Evolutionary conservation across 2,797 vertebrate species (phyloP), one percentile per base, ranked within the genome.

Genomic region (Harpagifer antarcticus): DNA sequence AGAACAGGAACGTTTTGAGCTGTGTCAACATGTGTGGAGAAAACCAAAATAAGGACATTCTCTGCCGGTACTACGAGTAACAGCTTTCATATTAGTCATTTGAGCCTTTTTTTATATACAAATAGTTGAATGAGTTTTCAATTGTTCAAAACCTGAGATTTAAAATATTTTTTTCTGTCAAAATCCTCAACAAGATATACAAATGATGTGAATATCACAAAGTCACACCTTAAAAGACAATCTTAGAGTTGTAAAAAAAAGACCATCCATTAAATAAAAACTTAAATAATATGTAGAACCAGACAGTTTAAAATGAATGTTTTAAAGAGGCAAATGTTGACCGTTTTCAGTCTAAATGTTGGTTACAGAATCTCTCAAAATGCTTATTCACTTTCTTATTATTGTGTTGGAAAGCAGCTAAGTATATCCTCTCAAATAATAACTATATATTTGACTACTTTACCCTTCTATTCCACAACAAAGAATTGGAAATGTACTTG

Each of bases 1-100:
- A 33, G 40, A 71, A 27, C 42, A 48, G 45, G n/a, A 49, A 73
- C 45, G 52, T 6, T 61, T 60, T 27, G n/a, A 37, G 42, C 33
- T 13, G 7, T 27, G 27, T 27, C 27, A 27, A 27, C 27, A 27
- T 27, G 27, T 27, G 4, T 27, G 27, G 27, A 27, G 4, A 27
- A 27, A 27, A 27, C 4, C 27, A 27, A 27, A 27, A 27, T 27
- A 27, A 27, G 27, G 27, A 27, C 27, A 5, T 27, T 27, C 27
- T 27, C 27, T 27, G 27, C 27, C 27, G 27, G 27, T 11, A 9
- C 57, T 59, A 58, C n/a, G 16, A 56, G 53, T 1, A 5, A 42
- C 10, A 37, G 31, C 17, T 47, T 27, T 64, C 15, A 23, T 31
- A 54, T 42, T 12, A 15, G 14, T 16, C 2, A 44, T 58, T 45